Conservation (phyloP, 2,797 vertebrate genomes). For the Heterohyrax brucei region DNA sequence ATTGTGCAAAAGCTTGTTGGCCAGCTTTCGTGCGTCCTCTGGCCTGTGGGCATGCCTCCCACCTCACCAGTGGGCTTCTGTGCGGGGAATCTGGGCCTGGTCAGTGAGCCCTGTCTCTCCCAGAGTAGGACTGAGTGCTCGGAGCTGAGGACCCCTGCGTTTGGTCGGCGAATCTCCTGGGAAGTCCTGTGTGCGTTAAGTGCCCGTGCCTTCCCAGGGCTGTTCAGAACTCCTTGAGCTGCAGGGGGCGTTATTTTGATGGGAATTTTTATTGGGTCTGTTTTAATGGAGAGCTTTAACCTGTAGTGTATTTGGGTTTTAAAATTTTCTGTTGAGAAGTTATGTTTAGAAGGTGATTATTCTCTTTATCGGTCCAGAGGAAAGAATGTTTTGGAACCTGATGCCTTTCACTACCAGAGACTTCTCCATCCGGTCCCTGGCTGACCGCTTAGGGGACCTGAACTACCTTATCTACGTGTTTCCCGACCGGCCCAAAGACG, state of each 20-base stretch:
- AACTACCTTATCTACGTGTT: conserved; percentile 97
- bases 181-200: background rate
- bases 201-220: background rate
- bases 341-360: conserved; percentile 12
- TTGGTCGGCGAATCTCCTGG: background rate
- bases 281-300: conserved; percentile 11
- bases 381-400: conserved; percentile 98
- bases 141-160: conserved; percentile 1
- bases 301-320: conserved; percentile 43
- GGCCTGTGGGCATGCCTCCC: background rate
- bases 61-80: background rate
- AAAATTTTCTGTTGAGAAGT: conserved; percentile 40
- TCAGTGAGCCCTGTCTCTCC: background rate
- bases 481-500: conserved; percentile 96
- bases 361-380: conserved; percentile 91
- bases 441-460: conserved; percentile 97
- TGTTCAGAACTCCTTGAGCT: background rate
- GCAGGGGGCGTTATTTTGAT: background rate
- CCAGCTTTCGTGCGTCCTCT: background rate
- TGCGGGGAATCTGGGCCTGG: background rate
- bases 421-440: conserved; percentile 98
- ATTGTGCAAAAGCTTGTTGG: background rate
- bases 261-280: background rate
- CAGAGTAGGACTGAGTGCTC: too few relatives aligned
- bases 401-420: conserved; percentile 98